phyloP scores from a whole-genome alignment of 2,113 vertebrate genomes.

The Sphaerodactylus townsendi region DNA sequence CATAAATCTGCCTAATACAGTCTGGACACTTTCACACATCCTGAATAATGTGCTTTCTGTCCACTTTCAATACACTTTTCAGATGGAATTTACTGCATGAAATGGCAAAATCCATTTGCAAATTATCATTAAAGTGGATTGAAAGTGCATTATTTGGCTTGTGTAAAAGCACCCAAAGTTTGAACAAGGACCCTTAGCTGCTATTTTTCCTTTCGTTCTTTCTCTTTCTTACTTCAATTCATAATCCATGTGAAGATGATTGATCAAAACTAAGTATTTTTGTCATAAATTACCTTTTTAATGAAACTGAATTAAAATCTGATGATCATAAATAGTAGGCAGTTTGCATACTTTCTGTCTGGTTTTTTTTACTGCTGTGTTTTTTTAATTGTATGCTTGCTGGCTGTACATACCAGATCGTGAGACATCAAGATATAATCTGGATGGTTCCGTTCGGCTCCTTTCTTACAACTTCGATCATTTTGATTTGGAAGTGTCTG shows the following conservation, averaged over 20 bases:
- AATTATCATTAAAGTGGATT: no score
- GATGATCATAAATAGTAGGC: not conserved
- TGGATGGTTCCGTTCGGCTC: not conserved
- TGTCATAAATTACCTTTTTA: constrained; percentile 14
- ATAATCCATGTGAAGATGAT: not conserved
- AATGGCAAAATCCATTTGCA: no score
- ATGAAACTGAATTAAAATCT: not conserved
- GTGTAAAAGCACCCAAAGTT: no score
- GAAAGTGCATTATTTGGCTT: no score
- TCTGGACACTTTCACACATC: no score
- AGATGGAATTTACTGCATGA: no score
- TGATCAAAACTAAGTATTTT: not conserved
- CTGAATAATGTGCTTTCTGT: no score
- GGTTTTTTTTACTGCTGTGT: not conserved
- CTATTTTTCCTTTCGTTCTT: not conserved
- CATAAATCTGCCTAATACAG: not conserved
- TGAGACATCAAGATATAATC: not conserved
- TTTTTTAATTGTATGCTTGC: not conserved
- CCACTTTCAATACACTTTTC: no score
- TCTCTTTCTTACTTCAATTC: not conserved
- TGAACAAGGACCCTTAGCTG: not conserved
- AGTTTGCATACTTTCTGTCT: not conserved
- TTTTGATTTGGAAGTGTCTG: not conserved
- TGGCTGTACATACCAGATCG: not conserved
- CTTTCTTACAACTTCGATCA: not conserved